phyloP scores from a whole-genome alignment of 2,797 vertebrate genomes.

The Parauchenoglanis punctatus region DNA sequence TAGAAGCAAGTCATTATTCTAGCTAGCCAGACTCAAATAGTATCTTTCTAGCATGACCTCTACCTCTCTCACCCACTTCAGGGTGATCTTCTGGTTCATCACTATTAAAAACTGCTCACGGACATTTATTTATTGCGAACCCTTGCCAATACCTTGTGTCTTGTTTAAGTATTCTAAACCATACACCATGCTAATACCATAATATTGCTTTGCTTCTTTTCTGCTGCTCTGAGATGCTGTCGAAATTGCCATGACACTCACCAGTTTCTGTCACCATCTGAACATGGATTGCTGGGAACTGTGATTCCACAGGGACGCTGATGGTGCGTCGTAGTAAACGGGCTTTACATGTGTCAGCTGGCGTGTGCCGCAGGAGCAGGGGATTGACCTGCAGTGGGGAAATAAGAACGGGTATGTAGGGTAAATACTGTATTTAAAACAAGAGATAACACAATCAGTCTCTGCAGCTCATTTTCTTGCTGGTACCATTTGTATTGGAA shows the following conservation, averaged over 20 bases:
- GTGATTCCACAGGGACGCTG: slow-evolving; percentile 81
- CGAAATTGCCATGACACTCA: slow-evolving; percentile 62
- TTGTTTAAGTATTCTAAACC: not conserved
- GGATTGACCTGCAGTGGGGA: slow-evolving; percentile 52
- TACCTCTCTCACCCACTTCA: not conserved
- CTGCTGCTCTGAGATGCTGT: not conserved
- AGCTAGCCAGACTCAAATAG: not conserved
- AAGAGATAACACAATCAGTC: not conserved
- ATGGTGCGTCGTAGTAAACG: slow-evolving; percentile 80
- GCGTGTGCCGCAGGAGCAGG: slow-evolving; percentile 68
- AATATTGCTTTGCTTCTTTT: not conserved
- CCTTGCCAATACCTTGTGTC: not conserved
- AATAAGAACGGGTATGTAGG: not conserved
- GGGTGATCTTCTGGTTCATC: not conserved
- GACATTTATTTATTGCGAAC: not conserved
- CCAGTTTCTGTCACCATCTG: slow-evolving; percentile 73
- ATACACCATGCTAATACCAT: not conserved
- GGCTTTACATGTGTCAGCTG: slow-evolving; percentile 66
- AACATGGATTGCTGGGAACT: slow-evolving; percentile 73
- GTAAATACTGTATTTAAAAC: not conserved
- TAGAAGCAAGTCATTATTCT: not conserved
- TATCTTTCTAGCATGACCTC: not conserved
- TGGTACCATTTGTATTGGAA: not conserved
- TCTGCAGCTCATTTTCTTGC: slow-evolving; percentile 9
- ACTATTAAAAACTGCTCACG: not conserved